phyloP scores from a whole-genome alignment of 2,888 invertebrate species.

The Teleiodes luculella region DNA sequence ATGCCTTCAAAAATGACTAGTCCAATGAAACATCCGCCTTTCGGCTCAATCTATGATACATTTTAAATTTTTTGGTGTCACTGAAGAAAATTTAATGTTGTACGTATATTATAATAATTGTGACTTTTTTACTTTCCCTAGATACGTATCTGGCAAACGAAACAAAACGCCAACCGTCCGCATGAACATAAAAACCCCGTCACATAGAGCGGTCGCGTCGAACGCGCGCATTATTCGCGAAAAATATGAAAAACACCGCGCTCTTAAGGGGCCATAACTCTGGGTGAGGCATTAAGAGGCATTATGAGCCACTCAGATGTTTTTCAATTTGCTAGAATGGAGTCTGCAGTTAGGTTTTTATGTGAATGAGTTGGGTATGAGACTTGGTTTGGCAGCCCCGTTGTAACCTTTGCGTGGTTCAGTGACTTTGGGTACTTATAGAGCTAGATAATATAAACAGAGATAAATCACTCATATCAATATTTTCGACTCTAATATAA shows the following conservation, averaged over 20 bases:
- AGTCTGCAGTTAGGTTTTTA: conserved; percentile 52
- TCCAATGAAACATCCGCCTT: too few relatives aligned
- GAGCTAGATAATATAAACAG: background rate
- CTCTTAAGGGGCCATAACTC: conserved; percentile 63
- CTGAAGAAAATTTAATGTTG: too few relatives aligned
- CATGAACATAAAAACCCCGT: conserved; percentile 25
- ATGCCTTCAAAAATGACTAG: too few relatives aligned
- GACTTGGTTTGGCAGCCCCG: conserved; percentile 1
- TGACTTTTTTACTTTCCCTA: too few relatives aligned
- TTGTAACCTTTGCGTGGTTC: background rate
- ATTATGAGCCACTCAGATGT: conserved; percentile 68
- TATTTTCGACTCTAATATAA: too few relatives aligned
- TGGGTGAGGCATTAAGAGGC: conserved; percentile 64
- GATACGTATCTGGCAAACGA: conserved; percentile 10
- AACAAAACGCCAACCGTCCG: conserved; percentile 13
- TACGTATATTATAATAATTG: too few relatives aligned
- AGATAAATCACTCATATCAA: too few relatives aligned
- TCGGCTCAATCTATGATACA: too few relatives aligned
- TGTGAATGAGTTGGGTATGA: conserved; percentile 30
- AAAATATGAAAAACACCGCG: conserved; percentile 68
- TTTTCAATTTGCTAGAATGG: conserved; percentile 74
- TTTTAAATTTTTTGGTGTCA: too few relatives aligned
- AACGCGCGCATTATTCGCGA: conserved; percentile 59
- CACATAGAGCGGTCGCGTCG: conserved; percentile 34
- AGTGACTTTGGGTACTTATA: background rate